Conservation (phyloP, 2,797 vertebrate species). For the Parauchenoglanis ngamensis region DNA sequence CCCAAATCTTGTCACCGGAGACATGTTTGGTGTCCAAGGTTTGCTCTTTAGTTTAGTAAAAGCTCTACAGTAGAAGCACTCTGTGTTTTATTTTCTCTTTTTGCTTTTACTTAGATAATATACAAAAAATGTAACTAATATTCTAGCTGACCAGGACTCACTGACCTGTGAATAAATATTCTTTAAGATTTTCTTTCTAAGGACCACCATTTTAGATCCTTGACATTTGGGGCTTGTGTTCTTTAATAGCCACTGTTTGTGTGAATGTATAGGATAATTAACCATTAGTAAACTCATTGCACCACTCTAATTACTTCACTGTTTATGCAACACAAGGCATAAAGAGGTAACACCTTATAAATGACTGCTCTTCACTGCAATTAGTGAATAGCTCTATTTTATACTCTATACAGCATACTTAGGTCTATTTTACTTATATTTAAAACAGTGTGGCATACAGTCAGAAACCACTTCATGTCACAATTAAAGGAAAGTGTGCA, state of each 20-base stretch:
- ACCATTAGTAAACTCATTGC: neutral
- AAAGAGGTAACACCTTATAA: slow-evolving; percentile 2
- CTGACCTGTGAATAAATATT: neutral
- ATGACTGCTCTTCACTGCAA: neutral
- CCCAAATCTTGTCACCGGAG: neutral
- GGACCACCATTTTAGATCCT: neutral
- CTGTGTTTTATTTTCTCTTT: no score
- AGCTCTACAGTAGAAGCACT: no score
- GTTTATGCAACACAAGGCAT: neutral
- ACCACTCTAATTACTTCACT: neutral
- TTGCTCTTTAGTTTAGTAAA: neutral
- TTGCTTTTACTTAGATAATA: neutral
- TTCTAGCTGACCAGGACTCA: neutral
- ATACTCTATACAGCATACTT: neutral
- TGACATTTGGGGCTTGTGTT: neutral
- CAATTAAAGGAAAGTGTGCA: neutral
- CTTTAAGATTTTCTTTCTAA: neutral
- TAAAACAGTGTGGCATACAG: neutral
- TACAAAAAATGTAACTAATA: neutral
- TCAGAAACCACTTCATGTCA: neutral
- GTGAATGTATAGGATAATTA: slow-evolving; percentile 3
- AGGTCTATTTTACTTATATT: neutral
- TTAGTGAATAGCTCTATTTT: slow-evolving; percentile 10
- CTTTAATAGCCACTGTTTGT: neutral
- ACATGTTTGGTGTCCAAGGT: neutral